Base-by-base conservation (phyloP, 2,888 invertebrate species). In the Amaurobius ferox region DNA sequence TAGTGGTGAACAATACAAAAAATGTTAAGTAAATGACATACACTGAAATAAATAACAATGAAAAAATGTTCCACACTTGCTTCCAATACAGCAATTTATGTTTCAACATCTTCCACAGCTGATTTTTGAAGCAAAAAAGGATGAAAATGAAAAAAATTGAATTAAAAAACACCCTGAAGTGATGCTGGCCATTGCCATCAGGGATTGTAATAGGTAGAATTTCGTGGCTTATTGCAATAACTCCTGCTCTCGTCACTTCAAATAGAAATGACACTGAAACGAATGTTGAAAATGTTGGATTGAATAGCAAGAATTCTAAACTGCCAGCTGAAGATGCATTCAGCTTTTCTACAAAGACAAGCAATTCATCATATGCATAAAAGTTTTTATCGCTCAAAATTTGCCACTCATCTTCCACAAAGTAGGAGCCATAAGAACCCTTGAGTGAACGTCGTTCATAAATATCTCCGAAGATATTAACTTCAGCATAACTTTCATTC, bases 81-180 rank as follows among this genome's bases (percentile, higher is more conserved):
- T 64, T 74, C 70, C 35, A 44, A n/a, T 62, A 61, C 1, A n/a
- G 9, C n/a, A 19, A 44, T 19, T 72, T 61, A 64, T 74, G 19
- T 16, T 86, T 86, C 11, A 79, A 44, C 39, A 86, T 70, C 6
- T 61, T 61, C 86, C 86, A 86, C 3, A 67, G 32, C 16, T 68
- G 28, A 16, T 74, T 73, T 32, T 86, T 86, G n/a, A 32, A 68
- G 2, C 68, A 74, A 13, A 79, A 29, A 11, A 74, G n/a, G 28
- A 64, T 28, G 0, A 68, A 35, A n/a, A 73, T 44, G 19, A 86
- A 30, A n/a, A 74, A 86, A 11, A 86, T 39, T 2, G 79, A 35
- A 73, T 70, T 61, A 9, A 79, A 48, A 48, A 23, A 16, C 39
- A 83, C 64, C 30, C 55, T 72, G 0, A 66, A 3, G 26, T 71